Evolutionary conservation across 2,113 vertebrate species (phyloP), one percentile per base, ranked within the genome.

Genomic region (Craseonycteris thonglongyai): DNA sequence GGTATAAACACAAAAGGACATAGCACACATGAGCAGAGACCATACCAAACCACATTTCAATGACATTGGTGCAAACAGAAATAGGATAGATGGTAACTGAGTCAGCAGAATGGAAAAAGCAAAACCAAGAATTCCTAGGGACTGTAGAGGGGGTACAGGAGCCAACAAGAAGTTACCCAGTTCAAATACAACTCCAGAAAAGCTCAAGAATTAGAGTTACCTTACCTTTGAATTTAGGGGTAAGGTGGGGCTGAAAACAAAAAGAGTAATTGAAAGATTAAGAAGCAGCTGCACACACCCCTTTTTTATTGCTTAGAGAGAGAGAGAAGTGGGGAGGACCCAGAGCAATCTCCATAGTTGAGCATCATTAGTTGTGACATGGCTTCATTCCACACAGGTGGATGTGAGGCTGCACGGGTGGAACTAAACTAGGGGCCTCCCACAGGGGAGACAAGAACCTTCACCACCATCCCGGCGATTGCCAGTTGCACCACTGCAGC

Each of bases 161-260:
- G 33, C 45, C 59, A 54, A 40, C 10, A 63, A 54, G 33, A 85
- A 71, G 21, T 22, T 61, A 24, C 40, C 47, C 47, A 59, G 33
- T 75, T 84, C 18, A 35, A 90, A 63, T 24, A 72, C 13, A 86
- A 63, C 22, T 45, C 65, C 59, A 59, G 33, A 49, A 90, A 93
- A 93, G 33, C 42, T 65, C 35, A 22, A 58, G n/a, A 40, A 35
- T 8, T 65, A 16, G 22, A 5, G 42, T 79, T 54, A 59, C 42
- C 40, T 19, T 61, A 38, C 14, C 28, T 95, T 84, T 88, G 54
- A 83, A 75, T 33, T 58, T 40, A 78, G 40, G 21, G 19, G 7
- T 54, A 28, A 74, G 11, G 6, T 45, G 4, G 22, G 12, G 33
- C 21, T 63, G 33, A 68, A 71, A 80, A 56, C 21, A 35, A 72